Base-by-base conservation (phyloP, 2,888 invertebrate genomes). In the Agrotis clavis region DNA sequence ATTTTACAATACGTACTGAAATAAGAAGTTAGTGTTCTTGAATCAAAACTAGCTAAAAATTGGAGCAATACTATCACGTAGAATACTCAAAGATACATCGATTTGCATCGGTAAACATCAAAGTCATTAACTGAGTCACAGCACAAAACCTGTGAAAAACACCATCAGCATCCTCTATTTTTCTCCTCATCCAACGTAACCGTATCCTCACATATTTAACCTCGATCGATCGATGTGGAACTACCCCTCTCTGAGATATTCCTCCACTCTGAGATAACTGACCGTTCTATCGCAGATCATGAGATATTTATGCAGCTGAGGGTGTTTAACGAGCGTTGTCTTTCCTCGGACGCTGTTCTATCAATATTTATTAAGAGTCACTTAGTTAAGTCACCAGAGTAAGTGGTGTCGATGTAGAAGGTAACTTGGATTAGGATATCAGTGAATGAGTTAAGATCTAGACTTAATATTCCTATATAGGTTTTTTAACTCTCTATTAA, bases 361-460 rank as follows among this genome's bases (percentile, higher is more conserved):
- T 89, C 87, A 87, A 87, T 89, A 89, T 89, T 87, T 88, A 89
- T 88, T 71, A 82, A 83, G 75, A 81, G 76, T 54, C 69, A 79
- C 68, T 79, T 72, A 30, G 64, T 71, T 67, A 41, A 56, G 48
- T 63, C 25, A 18, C 48, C 19, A 67, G 11, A 75, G 60, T 51
- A 50, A 59, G 48, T 25, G 57, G 35, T 47, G 71, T 54, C 35
- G 16, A 30, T 47, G 71, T 53, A 30, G 18, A 35, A 19, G 50
- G 6, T 35, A 54, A 14, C 11, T 19, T 19, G 19, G 4, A 4
- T 21, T 19, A 18, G 19, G 3, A 4, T 21, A 19, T 19, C 18
- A 25, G n/a, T 54, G 14, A 21, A 18, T 50, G 21, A 11, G 19
- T 19, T 35, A 18, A 18, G 14, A 45, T 18, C 19, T 35, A 19